phyloP scores from a whole-genome alignment of 2,888 invertebrate genomes.

The Latrodectus hesperus region DNA sequence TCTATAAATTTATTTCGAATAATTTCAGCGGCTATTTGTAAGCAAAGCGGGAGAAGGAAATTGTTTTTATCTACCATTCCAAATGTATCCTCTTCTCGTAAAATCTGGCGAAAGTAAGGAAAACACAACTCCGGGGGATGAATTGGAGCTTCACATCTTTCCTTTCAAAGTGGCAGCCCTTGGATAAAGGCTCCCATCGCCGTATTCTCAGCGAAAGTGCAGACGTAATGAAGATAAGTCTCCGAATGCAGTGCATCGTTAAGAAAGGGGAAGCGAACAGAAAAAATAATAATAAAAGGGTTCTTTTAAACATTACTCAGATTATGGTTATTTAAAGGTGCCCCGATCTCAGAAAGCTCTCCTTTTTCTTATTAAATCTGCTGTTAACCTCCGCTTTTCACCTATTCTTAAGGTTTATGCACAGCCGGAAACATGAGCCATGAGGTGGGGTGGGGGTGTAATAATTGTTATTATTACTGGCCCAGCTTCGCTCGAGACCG shows the following conservation, averaged over 20 bases:
- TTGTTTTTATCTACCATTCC: no score
- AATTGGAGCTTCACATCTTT: no score
- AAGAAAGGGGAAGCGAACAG: background rate
- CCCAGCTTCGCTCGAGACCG: background rate
- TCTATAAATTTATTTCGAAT: no score
- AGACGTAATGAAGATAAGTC: conserved; percentile 14
- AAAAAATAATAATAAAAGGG: conserved; percentile 1
- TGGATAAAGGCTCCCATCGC: no score
- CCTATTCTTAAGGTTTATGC: background rate
- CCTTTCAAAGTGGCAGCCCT: no score
- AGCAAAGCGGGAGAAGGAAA: no score
- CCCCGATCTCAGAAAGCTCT: conserved; percentile 7
- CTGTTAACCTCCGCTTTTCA: background rate
- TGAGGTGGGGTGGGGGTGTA: conserved; percentile 40
- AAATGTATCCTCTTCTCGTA: no score
- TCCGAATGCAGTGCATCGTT: background rate
- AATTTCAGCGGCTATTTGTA: no score
- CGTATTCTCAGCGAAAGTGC: background rate
- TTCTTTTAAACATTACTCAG: conserved; percentile 14
- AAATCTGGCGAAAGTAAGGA: no score
- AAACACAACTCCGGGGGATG: no score
- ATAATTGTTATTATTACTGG: conserved; percentile 56
- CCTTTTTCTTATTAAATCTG: background rate
- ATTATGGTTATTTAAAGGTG: conserved; percentile 45
- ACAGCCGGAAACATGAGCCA: conserved; percentile 22